Percentiles rank a stretch among this genome's conserved stretches.
phyloP scores from a whole-genome alignment of 2,888 invertebrate genomes.

The Parnassius mnemosyne region DNA sequence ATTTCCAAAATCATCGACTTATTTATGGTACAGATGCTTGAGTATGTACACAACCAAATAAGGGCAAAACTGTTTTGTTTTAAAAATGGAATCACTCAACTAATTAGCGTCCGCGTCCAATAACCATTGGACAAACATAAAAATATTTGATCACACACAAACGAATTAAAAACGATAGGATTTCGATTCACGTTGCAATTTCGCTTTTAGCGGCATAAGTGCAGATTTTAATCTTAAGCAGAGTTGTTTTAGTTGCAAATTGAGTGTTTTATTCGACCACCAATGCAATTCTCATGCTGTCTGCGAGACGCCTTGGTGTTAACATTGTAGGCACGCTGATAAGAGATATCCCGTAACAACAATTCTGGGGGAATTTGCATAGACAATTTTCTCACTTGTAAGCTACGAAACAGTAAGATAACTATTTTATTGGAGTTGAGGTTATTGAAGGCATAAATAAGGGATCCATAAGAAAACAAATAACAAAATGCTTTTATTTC shows the following conservation, averaged over 20 bases:
- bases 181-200: conserved; percentile 17
- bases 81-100: conserved; percentile 24
- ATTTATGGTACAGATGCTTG: not conserved
- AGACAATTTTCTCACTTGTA: conserved; percentile 5
- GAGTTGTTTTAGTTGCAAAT: conserved; percentile 16
- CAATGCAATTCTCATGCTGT: conserved; percentile 24
- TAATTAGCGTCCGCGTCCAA: conserved; percentile 15
- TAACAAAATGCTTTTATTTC: not conserved
- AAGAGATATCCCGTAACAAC: conserved; percentile 22
- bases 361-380: conserved; percentile 13
- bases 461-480: not conserved
- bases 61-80: conserved; percentile 18
- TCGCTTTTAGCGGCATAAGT: not conserved
- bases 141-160: conserved; percentile 23
- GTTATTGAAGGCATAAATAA: not conserved
- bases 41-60: conserved; percentile 23
- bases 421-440: conserved; percentile 1
- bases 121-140: conserved; percentile 18
- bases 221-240: conserved; percentile 13
- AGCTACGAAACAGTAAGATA: conserved; percentile 10
- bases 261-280: conserved; percentile 19
- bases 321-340: conserved; percentile 19
- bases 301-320: conserved; percentile 14
- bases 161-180: conserved; percentile 18
- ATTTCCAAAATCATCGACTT: not conserved